Percentiles rank a stretch among this genome's conserved stretches.
Conservation (phyloP, 2,113 vertebrate species). For the Catharus fuscescens region DNA sequence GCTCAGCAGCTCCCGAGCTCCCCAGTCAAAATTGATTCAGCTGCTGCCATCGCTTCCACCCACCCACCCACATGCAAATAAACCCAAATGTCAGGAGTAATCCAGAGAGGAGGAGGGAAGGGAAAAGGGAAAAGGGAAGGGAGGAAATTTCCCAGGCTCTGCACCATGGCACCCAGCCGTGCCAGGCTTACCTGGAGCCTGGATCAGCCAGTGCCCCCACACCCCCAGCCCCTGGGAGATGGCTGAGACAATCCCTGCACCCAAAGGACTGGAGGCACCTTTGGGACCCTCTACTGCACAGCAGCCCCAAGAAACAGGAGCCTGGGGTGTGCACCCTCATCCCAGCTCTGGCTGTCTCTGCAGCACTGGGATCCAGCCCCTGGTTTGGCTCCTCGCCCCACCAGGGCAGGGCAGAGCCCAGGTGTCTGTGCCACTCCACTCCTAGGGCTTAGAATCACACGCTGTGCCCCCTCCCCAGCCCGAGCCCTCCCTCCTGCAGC, state of each 20-base stretch:
- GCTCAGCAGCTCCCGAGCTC: conserved; percentile 38
- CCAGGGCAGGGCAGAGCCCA: neutral
- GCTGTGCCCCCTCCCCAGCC: neutral
- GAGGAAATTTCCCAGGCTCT: neutral
- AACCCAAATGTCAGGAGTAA: conserved; percentile 56
- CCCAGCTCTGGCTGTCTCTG: neutral
- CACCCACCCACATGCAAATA: conserved; percentile 57
- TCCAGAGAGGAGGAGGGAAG: neutral
- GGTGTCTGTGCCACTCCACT: neutral
- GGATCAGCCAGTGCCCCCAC: neutral
- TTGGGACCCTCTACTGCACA: neutral
- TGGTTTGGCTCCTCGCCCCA: neutral
- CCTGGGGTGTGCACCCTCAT: rapidly evolving
- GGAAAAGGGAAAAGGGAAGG: neutral
- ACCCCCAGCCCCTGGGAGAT: neutral
- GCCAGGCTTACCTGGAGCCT: neutral
- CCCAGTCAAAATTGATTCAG: conserved; percentile 49
- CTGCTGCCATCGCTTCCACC: conserved; percentile 30
- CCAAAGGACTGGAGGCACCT: rapidly evolving
- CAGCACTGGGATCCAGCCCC: rapidly evolving
- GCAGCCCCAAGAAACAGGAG: neutral
- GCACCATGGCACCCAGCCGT: rapidly evolving
- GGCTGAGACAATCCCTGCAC: neutral
- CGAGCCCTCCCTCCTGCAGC: neutral
- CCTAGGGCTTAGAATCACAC: neutral